These are phyloP conservation scores for Euzophera pinguis DNA, from an alignment of 2,888 invertebrate genomes.

Conservation along the genomic window DNA sequence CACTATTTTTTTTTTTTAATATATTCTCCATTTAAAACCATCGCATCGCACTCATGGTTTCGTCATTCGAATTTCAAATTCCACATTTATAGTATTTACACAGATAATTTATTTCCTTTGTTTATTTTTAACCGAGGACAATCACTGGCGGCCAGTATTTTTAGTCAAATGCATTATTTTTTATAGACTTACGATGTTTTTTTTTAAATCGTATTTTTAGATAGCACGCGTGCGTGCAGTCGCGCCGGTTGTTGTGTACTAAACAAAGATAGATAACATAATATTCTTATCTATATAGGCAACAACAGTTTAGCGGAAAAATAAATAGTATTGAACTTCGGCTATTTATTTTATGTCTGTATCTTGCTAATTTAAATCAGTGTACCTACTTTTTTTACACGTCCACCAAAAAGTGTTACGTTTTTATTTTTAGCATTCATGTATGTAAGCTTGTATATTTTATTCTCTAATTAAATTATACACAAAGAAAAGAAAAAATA, in stretches of 20 bases:
- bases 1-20: too few relatives aligned
- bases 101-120: too few relatives aligned
- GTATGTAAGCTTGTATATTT: too few relatives aligned
- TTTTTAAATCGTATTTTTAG: background rate
- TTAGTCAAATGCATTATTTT: background rate
- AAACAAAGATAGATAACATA: background rate
- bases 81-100: too few relatives aligned
- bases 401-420: too few relatives aligned
- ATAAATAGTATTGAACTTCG: slow-evolving; percentile 1
- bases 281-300: slow-evolving; percentile 2
- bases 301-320: slow-evolving; percentile 8
- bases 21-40: background rate
- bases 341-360: background rate
- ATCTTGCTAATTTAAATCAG: background rate
- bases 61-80: background rate
- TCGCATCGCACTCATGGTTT: background rate
- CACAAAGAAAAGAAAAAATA: too few relatives aligned
- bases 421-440: too few relatives aligned
- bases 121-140: background rate
- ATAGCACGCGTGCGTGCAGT: background rate
- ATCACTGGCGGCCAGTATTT: background rate
- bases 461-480: too few relatives aligned
- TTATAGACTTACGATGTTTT: background rate
- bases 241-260: background rate
- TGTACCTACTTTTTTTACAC: too few relatives aligned